Evolutionary conservation across 2,797 vertebrate genomes (phyloP).

Genomic region (Muraenolepis orangiensis): DNA sequence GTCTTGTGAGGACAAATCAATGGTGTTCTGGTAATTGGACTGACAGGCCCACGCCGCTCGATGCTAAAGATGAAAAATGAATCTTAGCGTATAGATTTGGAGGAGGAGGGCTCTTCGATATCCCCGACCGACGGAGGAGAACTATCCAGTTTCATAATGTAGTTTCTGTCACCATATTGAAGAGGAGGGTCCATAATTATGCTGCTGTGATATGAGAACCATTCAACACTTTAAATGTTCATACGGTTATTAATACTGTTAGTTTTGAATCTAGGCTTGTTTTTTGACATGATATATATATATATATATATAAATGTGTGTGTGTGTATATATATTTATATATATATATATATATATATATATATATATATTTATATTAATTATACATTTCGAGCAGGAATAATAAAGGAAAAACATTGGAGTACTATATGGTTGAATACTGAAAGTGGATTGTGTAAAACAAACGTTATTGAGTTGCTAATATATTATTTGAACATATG

Average conservation of each 20-base stretch:
- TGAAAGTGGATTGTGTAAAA: background rate
- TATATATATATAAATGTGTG: too few species aligned
- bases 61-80: constrained; percentile 77
- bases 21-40: constrained; percentile 76
- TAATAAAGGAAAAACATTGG: background rate
- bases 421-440: background rate
- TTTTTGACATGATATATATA: background rate
- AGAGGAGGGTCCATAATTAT: constrained; percentile 58
- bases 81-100: constrained; percentile 71
- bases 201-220: constrained; percentile 39
- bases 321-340: too few species aligned
- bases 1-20: constrained; percentile 73
- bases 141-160: constrained; percentile 61
- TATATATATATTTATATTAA: too few species aligned
- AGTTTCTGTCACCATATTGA: constrained; percentile 62
- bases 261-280: background rate
- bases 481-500: too few species aligned
- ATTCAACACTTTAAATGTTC: background rate
- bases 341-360: too few species aligned
- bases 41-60: constrained; percentile 72
- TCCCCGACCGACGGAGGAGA: constrained; percentile 63
- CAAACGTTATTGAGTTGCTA: background rate
- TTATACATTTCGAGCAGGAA: background rate
- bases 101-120: constrained; percentile 61
- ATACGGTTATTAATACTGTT: background rate